phyloP scores from a whole-genome alignment of 53 echinoderm and acorn worm genomes.

The Holothuria leucospilota region DNA sequence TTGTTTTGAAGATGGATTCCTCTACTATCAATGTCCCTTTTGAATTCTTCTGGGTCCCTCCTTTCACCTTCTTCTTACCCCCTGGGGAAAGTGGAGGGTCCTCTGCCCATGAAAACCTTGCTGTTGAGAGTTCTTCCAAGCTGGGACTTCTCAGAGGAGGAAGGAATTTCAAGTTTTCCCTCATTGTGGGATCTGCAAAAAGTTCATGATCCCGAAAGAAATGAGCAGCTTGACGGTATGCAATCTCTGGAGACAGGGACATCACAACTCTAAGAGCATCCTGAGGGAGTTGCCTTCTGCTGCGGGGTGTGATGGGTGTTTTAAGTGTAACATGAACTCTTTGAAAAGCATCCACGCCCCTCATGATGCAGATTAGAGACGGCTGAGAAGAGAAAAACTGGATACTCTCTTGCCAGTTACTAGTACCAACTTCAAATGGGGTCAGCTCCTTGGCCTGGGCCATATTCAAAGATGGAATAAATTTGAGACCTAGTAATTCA shows the following conservation, averaged over 20 bases:
- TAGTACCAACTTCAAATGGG: conserved; percentile 95
- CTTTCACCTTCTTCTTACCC: conserved; percentile 56
- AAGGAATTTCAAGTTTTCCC: conserved; percentile 82
- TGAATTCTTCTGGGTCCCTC: conserved; percentile 34
- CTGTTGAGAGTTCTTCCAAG: conserved; percentile 88
- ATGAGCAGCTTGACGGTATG: conserved; percentile 90
- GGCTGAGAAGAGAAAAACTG: conserved; percentile 83
- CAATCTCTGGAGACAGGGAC: conserved; percentile 91
- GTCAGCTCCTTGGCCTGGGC: conserved; percentile 94
- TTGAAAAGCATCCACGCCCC: conserved; percentile 92
- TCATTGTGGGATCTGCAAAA: conserved; percentile 92
- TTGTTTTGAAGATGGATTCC: conserved; percentile 92
- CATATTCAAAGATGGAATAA: conserved; percentile 80
- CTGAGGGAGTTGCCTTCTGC: neutral
- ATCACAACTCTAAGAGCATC: conserved; percentile 73
- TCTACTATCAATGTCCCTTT: conserved; percentile 84
- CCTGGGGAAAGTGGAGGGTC: conserved; percentile 35
- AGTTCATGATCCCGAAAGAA: conserved; percentile 95
- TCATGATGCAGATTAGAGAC: conserved; percentile 80
- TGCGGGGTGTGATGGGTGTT: conserved; percentile 55
- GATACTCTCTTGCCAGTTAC: conserved; percentile 90
- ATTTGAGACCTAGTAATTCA: conserved; percentile 93
- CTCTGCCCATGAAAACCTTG: conserved; percentile 93
- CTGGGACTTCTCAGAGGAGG: conserved; percentile 92
- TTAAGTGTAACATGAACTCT: conserved; percentile 68